A percentile compares a stretch with the other conserved stretches of the same genome.
Evolutionary conservation across 2,113 vertebrate genomes (phyloP).

Genomic region (Machaerirhynchus nigripectus): DNA sequence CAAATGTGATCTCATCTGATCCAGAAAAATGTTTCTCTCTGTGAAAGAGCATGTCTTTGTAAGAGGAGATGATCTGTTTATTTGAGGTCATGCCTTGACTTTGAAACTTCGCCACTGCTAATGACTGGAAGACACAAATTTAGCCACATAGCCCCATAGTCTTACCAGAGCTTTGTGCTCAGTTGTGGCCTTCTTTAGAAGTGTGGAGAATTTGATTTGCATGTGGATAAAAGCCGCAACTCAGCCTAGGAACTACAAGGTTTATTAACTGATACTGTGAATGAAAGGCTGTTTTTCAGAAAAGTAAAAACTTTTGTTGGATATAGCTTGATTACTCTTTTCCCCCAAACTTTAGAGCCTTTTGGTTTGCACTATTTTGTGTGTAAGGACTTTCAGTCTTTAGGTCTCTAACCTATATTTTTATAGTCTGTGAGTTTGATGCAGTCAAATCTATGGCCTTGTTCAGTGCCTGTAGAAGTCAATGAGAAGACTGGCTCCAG

Average conservation of each 20-base stretch:
- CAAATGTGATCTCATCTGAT: not conserved
- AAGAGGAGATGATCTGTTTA: not conserved
- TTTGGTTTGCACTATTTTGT: not conserved
- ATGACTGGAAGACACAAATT: not conserved
- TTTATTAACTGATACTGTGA: not conserved
- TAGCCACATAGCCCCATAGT: rapidly evolving
- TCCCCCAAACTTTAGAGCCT: not conserved
- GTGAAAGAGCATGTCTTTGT: not conserved
- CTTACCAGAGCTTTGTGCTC: not conserved
- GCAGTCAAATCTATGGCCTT: not conserved
- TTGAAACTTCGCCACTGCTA: not conserved
- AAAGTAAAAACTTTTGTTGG: not conserved
- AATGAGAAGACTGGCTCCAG: not conserved
- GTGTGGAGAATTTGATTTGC: not conserved
- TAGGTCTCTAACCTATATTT: not conserved
- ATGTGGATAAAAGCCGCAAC: not conserved
- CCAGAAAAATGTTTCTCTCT: not conserved
- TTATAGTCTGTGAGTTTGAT: not conserved
- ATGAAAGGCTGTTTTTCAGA: not conserved
- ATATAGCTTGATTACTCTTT: not conserved
- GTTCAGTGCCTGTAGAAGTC: not conserved
- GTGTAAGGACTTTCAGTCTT: not conserved
- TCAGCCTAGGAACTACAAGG: not conserved
- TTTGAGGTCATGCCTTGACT: not conserved
- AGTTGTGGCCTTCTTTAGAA: not conserved